These are phyloP conservation scores for Nixonia krombeini DNA, from an alignment of 1,140 invertebrate genomes.

Conservation along the genomic window DNA sequence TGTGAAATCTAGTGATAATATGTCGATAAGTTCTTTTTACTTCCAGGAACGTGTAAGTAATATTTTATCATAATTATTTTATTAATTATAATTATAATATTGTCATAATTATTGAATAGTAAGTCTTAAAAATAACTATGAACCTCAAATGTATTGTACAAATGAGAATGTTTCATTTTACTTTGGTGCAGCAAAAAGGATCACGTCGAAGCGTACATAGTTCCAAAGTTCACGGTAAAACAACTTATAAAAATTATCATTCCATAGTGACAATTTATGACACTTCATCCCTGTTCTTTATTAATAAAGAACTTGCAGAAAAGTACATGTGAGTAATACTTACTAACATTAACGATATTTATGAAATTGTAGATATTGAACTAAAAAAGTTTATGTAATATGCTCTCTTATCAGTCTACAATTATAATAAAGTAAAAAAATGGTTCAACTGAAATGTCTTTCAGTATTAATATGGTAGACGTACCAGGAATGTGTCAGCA, in stretches of 20 bases:
- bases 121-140: too few species aligned
- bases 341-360: too few species aligned
- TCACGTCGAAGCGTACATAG: slow-evolving; percentile 67
- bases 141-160: too few species aligned
- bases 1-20: slow-evolving; percentile 71
- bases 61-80: too few species aligned
- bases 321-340: slow-evolving; percentile 81
- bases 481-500: slow-evolving; percentile 81
- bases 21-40: slow-evolving; percentile 82
- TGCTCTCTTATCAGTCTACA: too few species aligned
- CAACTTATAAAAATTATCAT: slow-evolving; percentile 68
- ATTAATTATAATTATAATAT: too few species aligned
- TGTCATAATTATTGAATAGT: too few species aligned
- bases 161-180: too few species aligned
- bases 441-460: too few species aligned
- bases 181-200: slow-evolving; percentile 71
- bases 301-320: slow-evolving; percentile 85
- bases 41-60: slow-evolving; percentile 83
- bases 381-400: too few species aligned
- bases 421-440: too few species aligned
- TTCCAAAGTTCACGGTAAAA: slow-evolving; percentile 52
- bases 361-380: too few species aligned
- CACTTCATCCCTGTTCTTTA: slow-evolving; percentile 81
- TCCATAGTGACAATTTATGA: slow-evolving; percentile 86
- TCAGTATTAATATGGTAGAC: slow-evolving; percentile 74